A percentile compares a stretch with the other conserved stretches of the same genome.
Conservation (phyloP, 2,113 vertebrate genomes). For the Peromyscus maniculatus region DNA sequence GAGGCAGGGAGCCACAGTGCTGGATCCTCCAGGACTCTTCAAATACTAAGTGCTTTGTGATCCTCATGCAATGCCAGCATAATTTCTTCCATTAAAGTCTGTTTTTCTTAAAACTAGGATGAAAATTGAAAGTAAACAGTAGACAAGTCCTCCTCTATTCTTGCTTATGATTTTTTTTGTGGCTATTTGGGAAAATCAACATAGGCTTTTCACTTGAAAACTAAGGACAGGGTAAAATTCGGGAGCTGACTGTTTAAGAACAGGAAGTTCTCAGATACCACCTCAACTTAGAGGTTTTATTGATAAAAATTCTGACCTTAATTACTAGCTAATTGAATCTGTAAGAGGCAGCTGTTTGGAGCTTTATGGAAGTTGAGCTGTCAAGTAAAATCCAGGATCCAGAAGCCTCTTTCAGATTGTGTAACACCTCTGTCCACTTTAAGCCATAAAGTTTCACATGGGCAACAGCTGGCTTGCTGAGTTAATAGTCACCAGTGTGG, state of each 20-base stretch:
- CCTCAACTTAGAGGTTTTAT: conserved; percentile 16
- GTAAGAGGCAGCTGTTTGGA: not conserved
- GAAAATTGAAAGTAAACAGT: not conserved
- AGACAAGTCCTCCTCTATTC: not conserved
- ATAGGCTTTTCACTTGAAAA: not conserved
- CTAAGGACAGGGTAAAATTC: not conserved
- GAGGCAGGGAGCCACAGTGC: too few species aligned
- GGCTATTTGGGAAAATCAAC: not conserved
- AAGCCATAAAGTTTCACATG: not conserved
- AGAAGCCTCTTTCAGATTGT: not conserved
- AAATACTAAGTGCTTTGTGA: not conserved
- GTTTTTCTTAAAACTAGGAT: conserved; percentile 1
- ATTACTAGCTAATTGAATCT: not conserved
- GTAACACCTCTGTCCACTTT: not conserved
- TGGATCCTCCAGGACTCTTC: not conserved
- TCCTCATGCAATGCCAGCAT: not conserved
- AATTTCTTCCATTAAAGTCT: not conserved
- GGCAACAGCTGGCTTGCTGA: not conserved
- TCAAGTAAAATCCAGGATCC: not conserved
- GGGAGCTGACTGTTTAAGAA: not conserved
- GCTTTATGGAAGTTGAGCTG: not conserved
- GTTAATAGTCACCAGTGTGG: not conserved
- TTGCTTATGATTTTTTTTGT: conserved; percentile 10
- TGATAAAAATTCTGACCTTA: conserved; percentile 9
- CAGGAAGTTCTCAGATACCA: not conserved